Evolutionary conservation across 2,113 vertebrate genomes (phyloP).

Genomic region (Tychaedon coryphoeus): DNA sequence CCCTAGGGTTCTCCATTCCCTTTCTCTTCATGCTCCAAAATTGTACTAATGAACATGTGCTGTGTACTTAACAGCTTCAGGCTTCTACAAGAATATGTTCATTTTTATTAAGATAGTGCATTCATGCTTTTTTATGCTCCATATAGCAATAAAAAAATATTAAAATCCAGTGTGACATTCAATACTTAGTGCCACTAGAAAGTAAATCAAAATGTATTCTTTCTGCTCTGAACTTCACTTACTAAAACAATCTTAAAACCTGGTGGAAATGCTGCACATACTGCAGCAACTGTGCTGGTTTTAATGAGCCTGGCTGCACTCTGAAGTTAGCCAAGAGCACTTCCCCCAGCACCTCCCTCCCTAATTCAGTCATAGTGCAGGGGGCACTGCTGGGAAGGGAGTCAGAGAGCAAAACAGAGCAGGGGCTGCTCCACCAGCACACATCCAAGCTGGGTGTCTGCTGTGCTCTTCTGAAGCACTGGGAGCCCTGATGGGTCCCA

Average conservation of each 20-base stretch:
- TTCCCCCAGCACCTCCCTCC: not conserved
- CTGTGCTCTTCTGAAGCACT: too few species aligned
- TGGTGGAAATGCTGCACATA: not conserved
- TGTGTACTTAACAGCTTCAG: not conserved
- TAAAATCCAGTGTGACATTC: not conserved
- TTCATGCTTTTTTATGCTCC: not conserved
- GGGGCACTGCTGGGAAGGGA: too few species aligned
- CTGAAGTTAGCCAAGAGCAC: not conserved
- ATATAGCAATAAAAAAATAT: not conserved
- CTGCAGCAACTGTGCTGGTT: not conserved
- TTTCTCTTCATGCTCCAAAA: not conserved
- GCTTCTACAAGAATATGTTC: not conserved
- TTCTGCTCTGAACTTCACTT: not conserved
- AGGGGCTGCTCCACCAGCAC: too few species aligned
- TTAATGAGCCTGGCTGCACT: constrained; percentile 8
- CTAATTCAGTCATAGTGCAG: too few species aligned
- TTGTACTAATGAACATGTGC: not conserved
- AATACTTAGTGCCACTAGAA: not conserved
- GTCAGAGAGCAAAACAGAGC: too few species aligned
- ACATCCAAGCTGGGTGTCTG: too few species aligned
- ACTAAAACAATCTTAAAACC: not conserved
- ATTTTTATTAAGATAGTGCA: not conserved
- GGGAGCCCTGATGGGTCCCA: too few species aligned
- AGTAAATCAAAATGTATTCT: not conserved
- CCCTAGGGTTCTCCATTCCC: not conserved